Evolutionary conservation across 2,888 invertebrate species (phyloP).

Genomic region (Sinhomidia bicolor): DNA sequence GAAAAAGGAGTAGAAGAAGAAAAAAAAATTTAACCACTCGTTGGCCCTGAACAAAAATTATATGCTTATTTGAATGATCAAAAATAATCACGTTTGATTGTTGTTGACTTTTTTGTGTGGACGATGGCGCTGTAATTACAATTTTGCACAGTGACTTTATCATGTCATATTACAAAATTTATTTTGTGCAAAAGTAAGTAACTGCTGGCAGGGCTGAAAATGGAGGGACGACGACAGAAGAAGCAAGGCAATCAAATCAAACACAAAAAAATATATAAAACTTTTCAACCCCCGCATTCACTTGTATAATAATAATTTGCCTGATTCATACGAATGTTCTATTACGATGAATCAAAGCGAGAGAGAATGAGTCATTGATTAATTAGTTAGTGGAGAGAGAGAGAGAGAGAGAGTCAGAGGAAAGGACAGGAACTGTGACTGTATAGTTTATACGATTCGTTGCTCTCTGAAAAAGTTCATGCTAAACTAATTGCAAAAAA

Average conservation of each 20-base stretch:
- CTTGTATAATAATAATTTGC: no score
- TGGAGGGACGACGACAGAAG: background rate
- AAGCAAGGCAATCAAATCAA: background rate
- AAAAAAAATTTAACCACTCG: slow-evolving; percentile 19
- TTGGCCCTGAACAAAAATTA: slow-evolving; percentile 49
- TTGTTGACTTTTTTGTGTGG: background rate
- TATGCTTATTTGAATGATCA: slow-evolving; percentile 11
- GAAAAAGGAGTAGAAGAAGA: no score
- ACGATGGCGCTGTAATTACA: background rate
- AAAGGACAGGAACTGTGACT: slow-evolving; percentile 23
- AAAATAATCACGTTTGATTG: slow-evolving; percentile 18
- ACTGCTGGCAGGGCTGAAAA: background rate
- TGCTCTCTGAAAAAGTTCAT: slow-evolving; percentile 5
- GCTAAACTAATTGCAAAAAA: background rate
- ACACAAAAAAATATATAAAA: background rate
- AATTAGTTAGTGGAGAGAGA: slow-evolving; percentile 37
- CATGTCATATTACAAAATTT: background rate
- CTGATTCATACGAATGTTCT: background rate
- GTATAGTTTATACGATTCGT: slow-evolving; percentile 19
- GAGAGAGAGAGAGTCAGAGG: background rate
- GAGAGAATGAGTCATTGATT: slow-evolving; percentile 59
- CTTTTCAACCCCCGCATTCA: background rate
- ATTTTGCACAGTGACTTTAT: background rate
- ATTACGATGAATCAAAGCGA: slow-evolving; percentile 26
- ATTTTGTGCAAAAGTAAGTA: background rate